Evolutionary conservation across 2,888 invertebrate genomes (phyloP).

Genomic region (Stenchaetothrips biformis): DNA sequence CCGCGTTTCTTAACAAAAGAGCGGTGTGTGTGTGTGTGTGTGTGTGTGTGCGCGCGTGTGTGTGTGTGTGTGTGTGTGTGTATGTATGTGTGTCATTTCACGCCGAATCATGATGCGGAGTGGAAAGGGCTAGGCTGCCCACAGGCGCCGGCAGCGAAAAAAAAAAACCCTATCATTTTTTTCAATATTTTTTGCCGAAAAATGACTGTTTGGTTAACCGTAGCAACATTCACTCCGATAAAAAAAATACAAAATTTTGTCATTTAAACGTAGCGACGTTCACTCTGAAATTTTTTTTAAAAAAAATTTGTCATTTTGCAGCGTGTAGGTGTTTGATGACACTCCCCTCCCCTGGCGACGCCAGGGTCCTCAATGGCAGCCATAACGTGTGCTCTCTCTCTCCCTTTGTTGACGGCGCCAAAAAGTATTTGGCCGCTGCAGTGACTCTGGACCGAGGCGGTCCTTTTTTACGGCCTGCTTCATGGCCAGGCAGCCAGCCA

Average conservation of each 20-base stretch:
- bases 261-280: not conserved
- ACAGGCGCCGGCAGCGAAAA: too few species aligned
- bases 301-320: not conserved
- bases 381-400: too few species aligned
- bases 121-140: not conserved
- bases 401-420: too few species aligned
- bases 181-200: too few species aligned
- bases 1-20: not conserved
- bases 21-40: not conserved
- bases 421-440: too few species aligned
- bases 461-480: too few species aligned
- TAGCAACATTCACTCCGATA: not conserved
- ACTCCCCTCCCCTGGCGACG: too few species aligned
- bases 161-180: too few species aligned
- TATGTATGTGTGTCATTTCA: not conserved
- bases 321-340: not conserved
- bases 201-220: not conserved
- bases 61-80: not conserved
- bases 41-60: not conserved
- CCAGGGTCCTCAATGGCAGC: too few species aligned
- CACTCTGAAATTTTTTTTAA: not conserved
- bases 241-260: not conserved
- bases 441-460: too few species aligned
- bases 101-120: not conserved
- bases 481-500: too few species aligned